Conservation (phyloP, 2,113 vertebrate genomes). For the Myrmecobius fasciatus region DNA sequence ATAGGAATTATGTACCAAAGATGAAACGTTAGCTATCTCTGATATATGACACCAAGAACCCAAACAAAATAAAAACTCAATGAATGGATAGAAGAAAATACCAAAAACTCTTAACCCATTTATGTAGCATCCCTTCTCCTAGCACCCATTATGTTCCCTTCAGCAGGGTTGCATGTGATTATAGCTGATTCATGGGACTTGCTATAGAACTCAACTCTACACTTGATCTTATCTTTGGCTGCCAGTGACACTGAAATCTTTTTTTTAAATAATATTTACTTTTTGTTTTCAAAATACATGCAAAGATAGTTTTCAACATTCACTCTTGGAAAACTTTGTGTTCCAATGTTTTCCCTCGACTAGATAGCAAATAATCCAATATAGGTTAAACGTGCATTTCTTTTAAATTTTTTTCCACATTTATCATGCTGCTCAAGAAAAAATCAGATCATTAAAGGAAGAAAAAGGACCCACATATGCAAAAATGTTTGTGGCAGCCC, state of each 20-base stretch:
- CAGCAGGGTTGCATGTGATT: neutral
- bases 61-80: neutral
- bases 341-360: no score
- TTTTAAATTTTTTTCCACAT: no score
- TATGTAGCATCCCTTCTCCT: neutral
- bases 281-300: no score
- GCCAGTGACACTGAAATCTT: neutral
- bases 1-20: neutral
- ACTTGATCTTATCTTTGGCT: neutral
- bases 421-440: no score
- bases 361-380: no score
- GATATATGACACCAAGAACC: neutral
- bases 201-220: neutral
- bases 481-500: no score
- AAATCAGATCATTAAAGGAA: no score
- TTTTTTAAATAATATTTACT: no score
- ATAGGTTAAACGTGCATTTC: no score
- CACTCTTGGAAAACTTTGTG: no score
- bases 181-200: neutral
- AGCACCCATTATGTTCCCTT: neutral
- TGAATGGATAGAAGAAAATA: neutral
- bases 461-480: no score
- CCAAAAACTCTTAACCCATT: neutral
- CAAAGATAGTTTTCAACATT: no score
- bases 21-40: neutral